These are phyloP conservation scores for Epizoanthus ramosus DNA, from an alignment of 92 coral and sea anemone species.

Conservation along the genomic window DNA sequence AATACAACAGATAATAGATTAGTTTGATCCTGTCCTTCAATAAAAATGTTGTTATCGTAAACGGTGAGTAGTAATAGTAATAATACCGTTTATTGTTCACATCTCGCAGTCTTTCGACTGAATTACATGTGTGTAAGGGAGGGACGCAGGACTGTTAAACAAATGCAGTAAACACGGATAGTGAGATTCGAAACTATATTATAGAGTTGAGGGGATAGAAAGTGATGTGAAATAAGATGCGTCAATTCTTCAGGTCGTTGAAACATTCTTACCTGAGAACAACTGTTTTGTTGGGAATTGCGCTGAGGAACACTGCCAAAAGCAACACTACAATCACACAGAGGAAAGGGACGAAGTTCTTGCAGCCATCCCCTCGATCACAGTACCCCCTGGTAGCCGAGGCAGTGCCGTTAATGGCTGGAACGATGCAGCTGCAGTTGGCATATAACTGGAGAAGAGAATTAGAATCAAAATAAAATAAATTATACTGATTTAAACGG, in stretches of 20 bases:
- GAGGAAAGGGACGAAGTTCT: constrained; percentile 73
- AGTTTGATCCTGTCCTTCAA: background rate
- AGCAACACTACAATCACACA: constrained; percentile 51
- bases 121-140: too few species aligned
- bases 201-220: too few species aligned
- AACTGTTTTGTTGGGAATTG: constrained; percentile 84
- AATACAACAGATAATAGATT: background rate
- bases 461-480: background rate
- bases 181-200: too few species aligned
- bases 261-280: constrained; percentile 66
- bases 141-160: too few species aligned
- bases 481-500: too few species aligned
- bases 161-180: too few species aligned
- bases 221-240: too few species aligned
- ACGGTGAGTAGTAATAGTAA: too few species aligned
- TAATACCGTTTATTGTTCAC: too few species aligned
- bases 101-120: too few species aligned
- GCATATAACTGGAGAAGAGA: constrained; percentile 55
- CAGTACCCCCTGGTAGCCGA: constrained; percentile 83
- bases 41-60: background rate
- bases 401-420: constrained; percentile 50
- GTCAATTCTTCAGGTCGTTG: background rate
- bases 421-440: constrained; percentile 82
- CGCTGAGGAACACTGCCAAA: constrained; percentile 68
- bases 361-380: constrained; percentile 76